phyloP scores from a whole-genome alignment of 1,140 invertebrate genomes.

The Cydia splendana region DNA sequence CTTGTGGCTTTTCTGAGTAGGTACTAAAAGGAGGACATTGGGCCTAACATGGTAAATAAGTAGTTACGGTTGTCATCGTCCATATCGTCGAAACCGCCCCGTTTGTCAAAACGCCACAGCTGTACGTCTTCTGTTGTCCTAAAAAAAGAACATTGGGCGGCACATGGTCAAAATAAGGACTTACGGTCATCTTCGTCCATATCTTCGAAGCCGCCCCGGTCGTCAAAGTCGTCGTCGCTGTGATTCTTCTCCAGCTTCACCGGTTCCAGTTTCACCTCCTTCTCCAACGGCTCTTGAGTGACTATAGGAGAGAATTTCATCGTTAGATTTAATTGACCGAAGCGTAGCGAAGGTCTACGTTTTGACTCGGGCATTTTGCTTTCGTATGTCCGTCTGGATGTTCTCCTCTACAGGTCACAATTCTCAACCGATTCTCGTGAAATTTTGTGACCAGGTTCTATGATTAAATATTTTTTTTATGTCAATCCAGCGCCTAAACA shows the following conservation, averaged over 20 bases:
- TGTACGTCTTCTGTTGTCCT: constrained; percentile 41
- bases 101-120: constrained; percentile 51
- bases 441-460: too few relatives aligned
- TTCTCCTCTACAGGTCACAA: too few relatives aligned
- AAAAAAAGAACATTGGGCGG: not conserved
- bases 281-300: constrained; percentile 39
- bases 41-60: not conserved
- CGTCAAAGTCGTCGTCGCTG: constrained; percentile 55
- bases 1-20: too few relatives aligned
- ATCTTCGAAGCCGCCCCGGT: constrained; percentile 50
- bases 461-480: too few relatives aligned
- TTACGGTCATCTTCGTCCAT: constrained; percentile 62
- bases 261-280: constrained; percentile 55
- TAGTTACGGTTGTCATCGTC: constrained; percentile 38
- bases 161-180: constrained; percentile 36
- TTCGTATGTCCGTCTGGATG: too few relatives aligned
- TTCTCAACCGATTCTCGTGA: too few relatives aligned
- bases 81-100: constrained; percentile 52
- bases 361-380: too few relatives aligned
- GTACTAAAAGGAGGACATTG: too few relatives aligned
- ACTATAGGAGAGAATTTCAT: not conserved
- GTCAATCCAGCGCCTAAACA: too few relatives aligned
- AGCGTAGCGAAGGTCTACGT: too few relatives aligned
- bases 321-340: too few relatives aligned
- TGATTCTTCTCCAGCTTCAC: constrained; percentile 54